Evolutionary conservation across 2,888 invertebrate species (phyloP).

Genomic region (Pseudoips prasinana): DNA sequence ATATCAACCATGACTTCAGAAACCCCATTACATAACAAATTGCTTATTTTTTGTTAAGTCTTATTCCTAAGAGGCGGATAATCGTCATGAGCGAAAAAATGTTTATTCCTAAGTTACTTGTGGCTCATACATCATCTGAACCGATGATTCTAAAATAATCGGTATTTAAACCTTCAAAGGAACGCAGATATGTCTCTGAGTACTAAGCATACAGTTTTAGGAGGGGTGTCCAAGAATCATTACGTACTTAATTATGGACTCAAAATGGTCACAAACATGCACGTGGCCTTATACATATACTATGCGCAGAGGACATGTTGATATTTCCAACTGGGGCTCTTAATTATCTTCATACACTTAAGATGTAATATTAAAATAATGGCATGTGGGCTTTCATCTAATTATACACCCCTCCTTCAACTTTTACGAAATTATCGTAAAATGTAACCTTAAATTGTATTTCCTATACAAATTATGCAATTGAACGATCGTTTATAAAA

Average conservation of each 20-base stretch:
- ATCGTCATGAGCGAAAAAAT: constrained; percentile 63
- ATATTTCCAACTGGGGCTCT: no score
- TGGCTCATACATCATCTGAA: constrained; percentile 17
- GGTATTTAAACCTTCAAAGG: constrained; percentile 20
- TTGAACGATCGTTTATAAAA: constrained; percentile 8
- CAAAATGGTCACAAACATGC: no score
- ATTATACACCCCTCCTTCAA: constrained; percentile 1
- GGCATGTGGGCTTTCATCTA: no score
- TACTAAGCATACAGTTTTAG: constrained; percentile 12
- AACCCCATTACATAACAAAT: constrained; percentile 31
- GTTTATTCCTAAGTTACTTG: constrained; percentile 29
- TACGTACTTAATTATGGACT: no score
- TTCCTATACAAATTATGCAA: constrained; percentile 2
- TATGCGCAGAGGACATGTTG: no score
- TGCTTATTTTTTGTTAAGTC: constrained; percentile 51
- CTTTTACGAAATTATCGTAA: neutral
- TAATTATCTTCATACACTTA: no score
- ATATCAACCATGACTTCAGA: constrained; percentile 27
- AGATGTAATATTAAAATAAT: no score
- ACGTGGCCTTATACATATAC: no score
- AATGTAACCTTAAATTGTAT: constrained; percentile 1
- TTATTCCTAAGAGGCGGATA: constrained; percentile 73
- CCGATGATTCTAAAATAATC: constrained; percentile 27
- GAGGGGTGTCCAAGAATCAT: neutral
- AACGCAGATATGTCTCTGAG: constrained; percentile 27